Evolutionary conservation across 2,113 vertebrate genomes (phyloP).

Genomic region (Desmodus rotundus): DNA sequence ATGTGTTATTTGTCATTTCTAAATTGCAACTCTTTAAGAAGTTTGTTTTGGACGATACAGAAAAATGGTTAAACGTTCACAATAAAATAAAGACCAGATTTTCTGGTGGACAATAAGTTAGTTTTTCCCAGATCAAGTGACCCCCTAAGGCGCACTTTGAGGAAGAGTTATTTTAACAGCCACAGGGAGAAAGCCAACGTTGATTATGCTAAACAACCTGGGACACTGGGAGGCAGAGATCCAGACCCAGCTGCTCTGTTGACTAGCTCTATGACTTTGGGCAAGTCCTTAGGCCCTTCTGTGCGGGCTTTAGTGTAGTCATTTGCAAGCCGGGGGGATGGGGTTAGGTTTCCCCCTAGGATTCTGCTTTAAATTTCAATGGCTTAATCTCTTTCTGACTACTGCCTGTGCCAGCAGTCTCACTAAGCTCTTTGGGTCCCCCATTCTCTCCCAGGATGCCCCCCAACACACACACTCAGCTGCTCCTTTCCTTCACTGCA

Average conservation of each 20-base stretch:
- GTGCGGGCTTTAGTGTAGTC: not conserved
- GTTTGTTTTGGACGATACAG: not conserved
- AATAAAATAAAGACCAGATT: not conserved
- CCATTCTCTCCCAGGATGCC: not conserved
- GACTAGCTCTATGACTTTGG: not conserved
- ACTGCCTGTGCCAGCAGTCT: not conserved
- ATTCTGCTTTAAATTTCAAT: not conserved
- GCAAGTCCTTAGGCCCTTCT: not conserved
- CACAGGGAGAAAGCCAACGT: not conserved
- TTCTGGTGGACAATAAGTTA: not conserved
- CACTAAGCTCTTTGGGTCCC: not conserved
- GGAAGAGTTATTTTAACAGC: not conserved
- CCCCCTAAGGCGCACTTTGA: not conserved
- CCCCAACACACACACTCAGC: not conserved
- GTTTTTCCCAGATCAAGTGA: not conserved
- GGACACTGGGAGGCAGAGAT: not conserved
- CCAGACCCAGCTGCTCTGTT: too few species aligned
- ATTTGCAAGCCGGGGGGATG: not conserved
- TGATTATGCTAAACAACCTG: not conserved
- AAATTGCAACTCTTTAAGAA: not conserved
- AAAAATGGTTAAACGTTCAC: not conserved
- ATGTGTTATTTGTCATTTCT: not conserved
- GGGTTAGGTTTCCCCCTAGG: not conserved
- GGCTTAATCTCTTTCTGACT: not conserved
- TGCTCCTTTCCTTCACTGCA: not conserved